Conservation (phyloP, 2,888 invertebrate species). For the Sylvicola cinctus region DNA sequence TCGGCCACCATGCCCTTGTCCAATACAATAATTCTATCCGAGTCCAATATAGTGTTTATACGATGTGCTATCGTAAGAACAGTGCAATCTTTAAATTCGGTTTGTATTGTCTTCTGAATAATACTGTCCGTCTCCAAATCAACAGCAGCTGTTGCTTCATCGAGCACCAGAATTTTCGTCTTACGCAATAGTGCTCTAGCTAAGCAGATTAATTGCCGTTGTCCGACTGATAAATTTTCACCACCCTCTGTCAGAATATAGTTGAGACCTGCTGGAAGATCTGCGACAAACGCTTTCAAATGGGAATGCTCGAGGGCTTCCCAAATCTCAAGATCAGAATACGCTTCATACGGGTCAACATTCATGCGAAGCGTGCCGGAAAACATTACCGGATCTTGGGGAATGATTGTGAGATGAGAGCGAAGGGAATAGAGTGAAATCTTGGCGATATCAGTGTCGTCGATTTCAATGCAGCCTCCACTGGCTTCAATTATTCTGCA, state of each 20-base stretch:
- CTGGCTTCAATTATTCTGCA: constrained; percentile 77
- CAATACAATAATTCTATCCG: too few relatives aligned
- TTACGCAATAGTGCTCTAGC: constrained; percentile 69
- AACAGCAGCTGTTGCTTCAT: constrained; percentile 80
- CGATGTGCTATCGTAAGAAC: constrained; percentile 85
- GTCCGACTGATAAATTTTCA: constrained; percentile 77
- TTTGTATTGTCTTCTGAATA: constrained; percentile 73
- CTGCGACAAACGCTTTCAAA: constrained; percentile 63
- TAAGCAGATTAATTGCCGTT: constrained; percentile 72
- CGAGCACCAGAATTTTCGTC: constrained; percentile 65
- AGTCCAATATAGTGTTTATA: constrained; percentile 82
- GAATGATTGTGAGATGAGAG: constrained; percentile 67
- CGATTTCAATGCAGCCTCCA: constrained; percentile 62
- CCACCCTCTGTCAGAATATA: constrained; percentile 83
- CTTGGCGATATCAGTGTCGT: constrained; percentile 57
- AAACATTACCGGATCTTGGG: constrained; percentile 88
- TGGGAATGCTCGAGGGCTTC: constrained; percentile 73
- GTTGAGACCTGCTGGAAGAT: constrained; percentile 50
- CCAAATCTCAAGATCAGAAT: constrained; percentile 74
- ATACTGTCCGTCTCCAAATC: constrained; percentile 81
- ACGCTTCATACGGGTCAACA: constrained; percentile 69
- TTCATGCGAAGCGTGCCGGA: constrained; percentile 80
- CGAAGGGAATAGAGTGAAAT: constrained; percentile 73
- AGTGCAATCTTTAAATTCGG: constrained; percentile 70
- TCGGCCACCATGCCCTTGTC: constrained; percentile 67